A percentile compares a stretch with the other conserved stretches of the same genome.
These are phyloP conservation scores for Phenganax subtilis DNA, from an alignment of 92 coral and sea anemone genomes.

Conservation along the genomic window DNA sequence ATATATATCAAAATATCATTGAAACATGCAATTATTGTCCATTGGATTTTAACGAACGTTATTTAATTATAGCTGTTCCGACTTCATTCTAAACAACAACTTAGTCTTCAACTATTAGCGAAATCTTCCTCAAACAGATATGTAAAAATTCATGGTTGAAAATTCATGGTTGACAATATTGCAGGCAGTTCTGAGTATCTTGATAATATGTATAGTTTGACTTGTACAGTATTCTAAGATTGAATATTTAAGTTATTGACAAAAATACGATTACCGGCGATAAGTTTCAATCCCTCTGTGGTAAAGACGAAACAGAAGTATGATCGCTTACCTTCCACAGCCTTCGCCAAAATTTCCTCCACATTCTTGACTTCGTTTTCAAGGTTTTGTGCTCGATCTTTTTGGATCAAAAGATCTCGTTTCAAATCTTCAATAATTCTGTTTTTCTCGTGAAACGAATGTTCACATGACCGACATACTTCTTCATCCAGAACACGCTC, in stretches of 20 bases:
- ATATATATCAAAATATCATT: background rate
- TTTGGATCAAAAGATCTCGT: slow-evolving; percentile 8
- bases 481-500: slow-evolving; percentile 6
- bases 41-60: background rate
- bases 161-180: too few relatives aligned
- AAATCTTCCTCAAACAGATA: background rate
- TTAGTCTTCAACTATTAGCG: too few relatives aligned
- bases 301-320: too few relatives aligned
- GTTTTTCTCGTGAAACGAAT: slow-evolving; percentile 8
- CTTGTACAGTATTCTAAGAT: too few relatives aligned
- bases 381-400: background rate
- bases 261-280: too few relatives aligned
- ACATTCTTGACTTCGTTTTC: slow-evolving; percentile 11
- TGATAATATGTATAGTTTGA: too few relatives aligned
- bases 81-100: background rate
- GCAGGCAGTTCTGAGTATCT: too few relatives aligned
- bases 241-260: too few relatives aligned
- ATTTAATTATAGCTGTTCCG: background rate
- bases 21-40: background rate
- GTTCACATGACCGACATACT: slow-evolving; percentile 8
- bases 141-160: background rate
- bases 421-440: slow-evolving; percentile 10
- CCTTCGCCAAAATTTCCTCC: background rate
- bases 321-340: slow-evolving; percentile 2
- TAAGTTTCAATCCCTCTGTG: too few relatives aligned